A percentile compares a stretch with the other conserved stretches of the same genome.
Evolutionary conservation across 2,797 vertebrate species (phyloP).

Genomic region (Alcedo quadribrachys): DNA sequence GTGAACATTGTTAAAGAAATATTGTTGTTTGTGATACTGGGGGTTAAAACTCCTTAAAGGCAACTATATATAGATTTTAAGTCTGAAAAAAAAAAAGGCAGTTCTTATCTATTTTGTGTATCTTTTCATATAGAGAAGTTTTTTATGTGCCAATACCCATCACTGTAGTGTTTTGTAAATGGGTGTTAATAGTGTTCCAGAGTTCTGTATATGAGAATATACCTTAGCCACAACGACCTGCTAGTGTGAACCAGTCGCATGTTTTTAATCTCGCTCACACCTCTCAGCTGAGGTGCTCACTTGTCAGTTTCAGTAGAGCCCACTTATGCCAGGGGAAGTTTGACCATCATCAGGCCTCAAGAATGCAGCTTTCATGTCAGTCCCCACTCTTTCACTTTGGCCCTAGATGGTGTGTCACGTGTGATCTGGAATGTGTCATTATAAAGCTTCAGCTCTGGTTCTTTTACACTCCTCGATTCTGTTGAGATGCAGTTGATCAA

Average conservation of each 20-base stretch:
- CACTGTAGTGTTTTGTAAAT: constrained; percentile 75
- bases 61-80: constrained; percentile 74
- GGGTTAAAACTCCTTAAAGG: constrained; percentile 79
- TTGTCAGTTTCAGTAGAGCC: not conserved
- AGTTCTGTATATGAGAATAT: constrained; percentile 70
- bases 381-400: constrained; percentile 34
- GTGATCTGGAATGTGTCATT: constrained; percentile 35
- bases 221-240: constrained; percentile 66
- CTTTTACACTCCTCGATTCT: not conserved
- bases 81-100: constrained; percentile 41
- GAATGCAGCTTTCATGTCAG: constrained; percentile 35
- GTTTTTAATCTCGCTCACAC: constrained; percentile 38
- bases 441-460: not conserved
- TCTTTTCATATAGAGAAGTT: constrained; percentile 72
- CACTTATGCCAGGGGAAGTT: constrained; percentile 1
- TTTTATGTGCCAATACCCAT: constrained; percentile 75
- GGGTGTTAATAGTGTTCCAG: constrained; percentile 71
- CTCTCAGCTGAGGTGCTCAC: not conserved
- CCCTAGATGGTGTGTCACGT: constrained; percentile 10
- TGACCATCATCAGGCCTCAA: constrained; percentile 15
- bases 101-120: constrained; percentile 71
- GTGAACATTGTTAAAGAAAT: constrained; percentile 69
- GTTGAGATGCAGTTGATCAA: constrained; percentile 19
- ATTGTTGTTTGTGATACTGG: constrained; percentile 74
- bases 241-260: constrained; percentile 59